Evolutionary conservation across 2,113 vertebrate genomes (phyloP).

Genomic region (Tetraodon nigroviridis): DNA sequence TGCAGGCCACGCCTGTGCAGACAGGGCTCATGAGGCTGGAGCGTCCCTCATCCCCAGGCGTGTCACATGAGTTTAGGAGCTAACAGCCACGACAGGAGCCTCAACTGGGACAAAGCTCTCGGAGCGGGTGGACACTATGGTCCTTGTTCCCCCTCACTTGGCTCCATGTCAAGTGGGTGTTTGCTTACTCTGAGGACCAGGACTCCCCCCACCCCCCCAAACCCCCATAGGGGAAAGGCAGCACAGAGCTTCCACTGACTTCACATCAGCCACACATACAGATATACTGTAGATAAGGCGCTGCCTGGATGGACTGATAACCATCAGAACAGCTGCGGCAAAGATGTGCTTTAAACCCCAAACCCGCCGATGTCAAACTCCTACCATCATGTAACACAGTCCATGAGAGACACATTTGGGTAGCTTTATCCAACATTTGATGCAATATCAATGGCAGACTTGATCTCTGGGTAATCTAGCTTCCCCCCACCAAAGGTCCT

Average conservation of each 20-base stretch:
- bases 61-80: slow-evolving; percentile 58
- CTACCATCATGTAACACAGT: no score
- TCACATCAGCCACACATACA: slow-evolving; percentile 5
- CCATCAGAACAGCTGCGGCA: not conserved
- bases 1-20: slow-evolving; percentile 1
- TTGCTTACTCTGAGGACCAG: slow-evolving; percentile 60
- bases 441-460: no score
- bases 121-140: slow-evolving; percentile 58
- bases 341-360: no score
- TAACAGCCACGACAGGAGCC: slow-evolving; percentile 46
- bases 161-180: slow-evolving; percentile 65
- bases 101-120: slow-evolving; percentile 63
- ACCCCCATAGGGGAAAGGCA: slow-evolving; percentile 16
- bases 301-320: not conserved
- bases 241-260: slow-evolving; percentile 20
- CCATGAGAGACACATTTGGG: no score
- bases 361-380: no score
- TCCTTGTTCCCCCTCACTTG: slow-evolving; percentile 60
- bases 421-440: no score
- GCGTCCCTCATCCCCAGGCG: slow-evolving; percentile 61
- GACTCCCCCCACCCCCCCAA: slow-evolving; percentile 18
- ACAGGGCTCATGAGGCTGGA: slow-evolving; percentile 37
- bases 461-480: no score
- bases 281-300: slow-evolving; percentile 3
- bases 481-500: no score